These are phyloP conservation scores for Xylocampa areola DNA, from an alignment of 2,888 invertebrate species.

Conservation along the genomic window DNA sequence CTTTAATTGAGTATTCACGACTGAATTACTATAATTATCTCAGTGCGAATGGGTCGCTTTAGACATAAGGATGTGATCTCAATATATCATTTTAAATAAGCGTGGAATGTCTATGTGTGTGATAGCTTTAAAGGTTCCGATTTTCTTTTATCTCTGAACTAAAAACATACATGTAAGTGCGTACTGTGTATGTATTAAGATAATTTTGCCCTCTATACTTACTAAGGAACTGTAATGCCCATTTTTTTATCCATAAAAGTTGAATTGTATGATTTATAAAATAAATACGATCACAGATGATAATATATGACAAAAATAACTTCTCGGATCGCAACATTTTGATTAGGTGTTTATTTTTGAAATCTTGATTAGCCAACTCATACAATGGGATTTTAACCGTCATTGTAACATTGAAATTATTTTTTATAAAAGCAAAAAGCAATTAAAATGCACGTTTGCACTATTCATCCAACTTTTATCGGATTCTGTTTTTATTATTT, in stretches of 20 bases:
- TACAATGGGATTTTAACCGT: no score
- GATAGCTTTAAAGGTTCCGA: constrained; percentile 59
- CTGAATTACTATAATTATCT: constrained; percentile 14
- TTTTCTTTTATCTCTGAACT: constrained; percentile 27
- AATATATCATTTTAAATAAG: constrained; percentile 68
- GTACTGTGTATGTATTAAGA: constrained; percentile 15
- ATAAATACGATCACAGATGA: no score
- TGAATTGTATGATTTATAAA: no score
- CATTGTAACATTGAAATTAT: no score
- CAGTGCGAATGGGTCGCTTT: constrained; percentile 45
- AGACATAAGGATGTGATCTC: constrained; percentile 77
- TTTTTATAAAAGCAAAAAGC: neutral
- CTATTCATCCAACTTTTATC: constrained; percentile 3
- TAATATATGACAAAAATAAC: no score
- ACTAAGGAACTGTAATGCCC: no score
- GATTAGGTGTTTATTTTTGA: no score
- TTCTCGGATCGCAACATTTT: no score
- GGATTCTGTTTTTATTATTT: constrained; percentile 29
- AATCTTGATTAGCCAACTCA: no score
- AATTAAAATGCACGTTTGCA: constrained; percentile 14
- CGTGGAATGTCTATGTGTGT: constrained; percentile 48
- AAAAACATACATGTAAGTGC: constrained; percentile 15
- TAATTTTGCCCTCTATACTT: no score
- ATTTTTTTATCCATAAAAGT: no score
- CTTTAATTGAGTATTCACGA: neutral